Evolutionary conservation across 2,113 vertebrate species (phyloP), one percentile per base, ranked within the genome.

Genomic region (Sardina pilchardus): DNA sequence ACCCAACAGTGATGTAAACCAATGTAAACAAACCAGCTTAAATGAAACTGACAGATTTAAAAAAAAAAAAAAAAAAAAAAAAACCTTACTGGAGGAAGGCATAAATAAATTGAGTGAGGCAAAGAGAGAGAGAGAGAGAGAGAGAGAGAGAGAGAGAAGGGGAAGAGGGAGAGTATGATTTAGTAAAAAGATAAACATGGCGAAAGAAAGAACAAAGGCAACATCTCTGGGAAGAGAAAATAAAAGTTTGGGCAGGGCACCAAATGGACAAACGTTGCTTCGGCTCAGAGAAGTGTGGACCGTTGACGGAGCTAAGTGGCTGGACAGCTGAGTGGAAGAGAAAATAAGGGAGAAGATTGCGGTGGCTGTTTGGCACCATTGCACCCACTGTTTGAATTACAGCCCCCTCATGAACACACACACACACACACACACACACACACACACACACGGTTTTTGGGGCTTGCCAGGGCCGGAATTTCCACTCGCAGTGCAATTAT

Each of bases 61-160:
- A 14, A 90, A 82, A 14, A 26, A 50, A n/a, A n/a, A 90, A 88
- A 14, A 90, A 82, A 14, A 26, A 50, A 90, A 88, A 14, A 90
- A 82, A 14, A 26, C 50, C 42, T 84, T 89, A 87, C 84, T 90
- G 88, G 10, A 84, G 89, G 81, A 81, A 85, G 56, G 88, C 84
- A 92, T 88, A 87, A 83, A 50, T 84, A 83, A 91, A 88, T n/a
- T n/a, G 86, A 71, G 56, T 85, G 48, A 83, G 21, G 50, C 86
- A 39, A 83, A 44, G n/a, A 80, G 39, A 21, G 26, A 26, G 53
- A 36, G 59, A 75, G 19, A 16, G 30, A 26, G 30, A 8, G 82
- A 82, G 39, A 26, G 48, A 17, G 80, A 42, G 43, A 78, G 9
- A 24, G 26, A 17, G 14, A 39, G 42, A 78, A 12, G 43, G 30